These are phyloP conservation scores for Sisor rabdophorus DNA, from an alignment of 2,113 vertebrate genomes.

Conservation along the genomic window DNA sequence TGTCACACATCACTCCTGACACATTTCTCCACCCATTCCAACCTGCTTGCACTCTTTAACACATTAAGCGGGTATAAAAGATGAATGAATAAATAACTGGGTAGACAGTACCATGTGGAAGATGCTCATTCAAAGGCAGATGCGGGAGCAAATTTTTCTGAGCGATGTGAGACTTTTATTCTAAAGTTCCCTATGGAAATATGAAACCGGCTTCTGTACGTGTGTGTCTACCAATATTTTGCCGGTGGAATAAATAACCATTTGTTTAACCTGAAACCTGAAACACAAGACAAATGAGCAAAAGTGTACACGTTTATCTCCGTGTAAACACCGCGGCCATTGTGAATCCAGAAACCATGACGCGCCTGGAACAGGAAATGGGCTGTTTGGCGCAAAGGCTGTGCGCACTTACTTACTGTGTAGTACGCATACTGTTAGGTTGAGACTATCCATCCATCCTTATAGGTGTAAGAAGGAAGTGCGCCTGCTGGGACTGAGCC, in stretches of 20 bases:
- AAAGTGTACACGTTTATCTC: not conserved
- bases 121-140: too few species aligned
- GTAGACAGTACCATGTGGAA: too few species aligned
- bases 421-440: not conserved
- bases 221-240: not conserved
- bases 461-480: not conserved
- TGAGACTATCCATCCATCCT: not conserved
- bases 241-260: not conserved
- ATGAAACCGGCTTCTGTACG: not conserved
- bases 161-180: slow-evolving; percentile 25
- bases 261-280: too few species aligned
- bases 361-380: not conserved
- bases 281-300: not conserved
- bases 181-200: slow-evolving; percentile 9
- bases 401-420: not conserved
- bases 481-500: not conserved
- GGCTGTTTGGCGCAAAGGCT: not conserved
- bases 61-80: too few species aligned
- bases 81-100: too few species aligned
- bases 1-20: too few species aligned
- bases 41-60: too few species aligned
- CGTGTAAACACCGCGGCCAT: not conserved
- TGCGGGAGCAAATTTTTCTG: not conserved
- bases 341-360: not conserved
- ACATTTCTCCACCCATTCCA: too few species aligned